Evolutionary conservation across 2,888 invertebrate species (phyloP), one percentile per base, ranked within the genome.

Genomic region (Chydorus sphaericus): DNA sequence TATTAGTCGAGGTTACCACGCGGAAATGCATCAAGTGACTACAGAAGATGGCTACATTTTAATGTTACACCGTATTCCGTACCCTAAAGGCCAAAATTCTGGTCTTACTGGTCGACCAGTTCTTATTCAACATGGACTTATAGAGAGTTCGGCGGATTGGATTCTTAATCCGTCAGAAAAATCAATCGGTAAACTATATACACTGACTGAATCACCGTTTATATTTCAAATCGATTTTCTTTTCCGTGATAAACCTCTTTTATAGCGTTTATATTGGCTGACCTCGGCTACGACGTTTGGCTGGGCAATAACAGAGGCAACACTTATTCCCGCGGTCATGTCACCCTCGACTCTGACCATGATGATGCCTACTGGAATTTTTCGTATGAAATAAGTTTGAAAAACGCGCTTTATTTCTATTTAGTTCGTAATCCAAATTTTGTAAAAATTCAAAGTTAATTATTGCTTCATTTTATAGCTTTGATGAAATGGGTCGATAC

Each of bases 331-430:
- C 23, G 44, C 10, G 11, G 10, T 1, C 44, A 44, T n/a, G 23
- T 44, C 44, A 23, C 3, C 1, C 62, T 73, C 11, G 26, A 56
- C 72, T 66, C 57, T 68, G n/a, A n/a, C n/a, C 14, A 23, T 10
- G n/a, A 44, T 1, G 5, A 1, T 1, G 8, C 44, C 5, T 44
- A 44, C n/a, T 44, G 44, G 44, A 44, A 44, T 44, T 44, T 48
- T 26, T 48, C 26, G 39, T 31, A 38, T 23, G 20, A n/a, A n/a
- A n/a, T n/a, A n/a, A n/a, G n/a, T n/a, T n/a, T n/a, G n/a, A n/a
- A n/a, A n/a, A n/a, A n/a, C n/a, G 10, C 28, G 26, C 30, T 36
- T 58, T 23, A n/a, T n/a, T n/a, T n/a, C n/a, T n/a, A n/a, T n/a
- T n/a, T 26, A 18, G 10, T 18, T 10, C 5, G 8, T 33, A 8